Evolutionary conservation across 2,888 invertebrate species (phyloP), one percentile per base, ranked within the genome.

Genomic region (Parnassius orleans): DNA sequence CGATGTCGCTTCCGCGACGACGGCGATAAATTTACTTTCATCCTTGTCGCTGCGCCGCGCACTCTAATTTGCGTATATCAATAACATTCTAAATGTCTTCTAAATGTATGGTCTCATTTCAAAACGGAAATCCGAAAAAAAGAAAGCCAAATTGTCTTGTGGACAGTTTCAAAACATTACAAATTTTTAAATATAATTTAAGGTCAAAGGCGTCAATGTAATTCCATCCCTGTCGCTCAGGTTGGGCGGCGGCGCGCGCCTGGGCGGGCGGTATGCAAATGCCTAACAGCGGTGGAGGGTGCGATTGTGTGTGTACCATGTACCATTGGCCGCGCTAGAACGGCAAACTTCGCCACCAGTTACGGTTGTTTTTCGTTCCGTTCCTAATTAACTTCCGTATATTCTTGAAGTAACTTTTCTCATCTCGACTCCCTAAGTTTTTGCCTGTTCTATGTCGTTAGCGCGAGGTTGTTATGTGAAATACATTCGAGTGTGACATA

Each of bases 221-320:
- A 74, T 75, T 84, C 86, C 82, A 79, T 91, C 90, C 87, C 82
- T 90, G 87, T 91, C 91, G 78, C 84, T 86, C 89, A 77, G 77
- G 86, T 79, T 87, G 87, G 90, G 90, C 89, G 89, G 87, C 90
- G 87, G 86, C 84, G 87, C 86, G 86, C 84, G 90, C 88, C 78
- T 84, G 91, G 91, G 90, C 90, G 90, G 90, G 90, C 92, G 92
- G 90, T 92, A 92, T 92, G 92, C 92, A 92, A 92, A 92, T 92
- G 90, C 86, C 81, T 85, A 79, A 84, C 77, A 73, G 78, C 86
- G 81, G 84, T 80, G 82, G 86, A 82, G 82, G 81, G 78, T 80
- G 69, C 69, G 76, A 67, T 78, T 85, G 88, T 90, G 90, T 90
- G 90, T 74, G 90, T 90, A 85, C 78, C 80, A 80, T 86, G 86